Conservation (phyloP, 2,888 invertebrate genomes). For the Pecten maximus region DNA sequence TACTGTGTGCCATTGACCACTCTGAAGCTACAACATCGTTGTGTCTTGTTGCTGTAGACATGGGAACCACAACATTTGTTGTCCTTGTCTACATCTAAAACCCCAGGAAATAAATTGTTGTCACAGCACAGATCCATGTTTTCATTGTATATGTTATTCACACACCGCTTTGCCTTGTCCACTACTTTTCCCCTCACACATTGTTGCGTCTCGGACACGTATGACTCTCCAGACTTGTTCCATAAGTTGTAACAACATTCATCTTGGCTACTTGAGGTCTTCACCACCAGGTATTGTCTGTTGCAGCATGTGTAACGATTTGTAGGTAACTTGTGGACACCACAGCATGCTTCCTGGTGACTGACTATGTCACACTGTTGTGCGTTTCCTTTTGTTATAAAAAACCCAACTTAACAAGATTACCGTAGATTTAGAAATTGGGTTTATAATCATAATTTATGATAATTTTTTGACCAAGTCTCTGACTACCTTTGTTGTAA, state of each 20-base stretch:
- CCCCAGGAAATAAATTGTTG: neutral
- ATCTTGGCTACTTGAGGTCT: neutral
- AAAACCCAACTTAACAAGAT: too few species aligned
- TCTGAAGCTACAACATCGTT: neutral
- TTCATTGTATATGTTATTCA: neutral
- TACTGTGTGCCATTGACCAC: neutral
- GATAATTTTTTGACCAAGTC: too few species aligned
- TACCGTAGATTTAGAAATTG: too few species aligned
- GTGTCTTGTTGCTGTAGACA: neutral
- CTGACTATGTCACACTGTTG: neutral
- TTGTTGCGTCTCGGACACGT: neutral
- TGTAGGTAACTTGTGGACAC: neutral
- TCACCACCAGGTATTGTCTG: neutral
- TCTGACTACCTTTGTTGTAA: too few species aligned
- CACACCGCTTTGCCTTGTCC: neutral
- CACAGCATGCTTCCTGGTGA: neutral
- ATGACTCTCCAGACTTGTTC: neutral
- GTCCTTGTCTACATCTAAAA: neutral
- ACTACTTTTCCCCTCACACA: neutral
- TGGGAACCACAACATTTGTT: neutral
- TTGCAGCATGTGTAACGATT: neutral
- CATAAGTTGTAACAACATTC: neutral
- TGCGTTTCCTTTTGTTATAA: neutral
- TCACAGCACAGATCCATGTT: neutral
- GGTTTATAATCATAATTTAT: too few species aligned